These are phyloP conservation scores for Gerosis bhagava DNA, from an alignment of 2,888 invertebrate genomes.

Conservation along the genomic window DNA sequence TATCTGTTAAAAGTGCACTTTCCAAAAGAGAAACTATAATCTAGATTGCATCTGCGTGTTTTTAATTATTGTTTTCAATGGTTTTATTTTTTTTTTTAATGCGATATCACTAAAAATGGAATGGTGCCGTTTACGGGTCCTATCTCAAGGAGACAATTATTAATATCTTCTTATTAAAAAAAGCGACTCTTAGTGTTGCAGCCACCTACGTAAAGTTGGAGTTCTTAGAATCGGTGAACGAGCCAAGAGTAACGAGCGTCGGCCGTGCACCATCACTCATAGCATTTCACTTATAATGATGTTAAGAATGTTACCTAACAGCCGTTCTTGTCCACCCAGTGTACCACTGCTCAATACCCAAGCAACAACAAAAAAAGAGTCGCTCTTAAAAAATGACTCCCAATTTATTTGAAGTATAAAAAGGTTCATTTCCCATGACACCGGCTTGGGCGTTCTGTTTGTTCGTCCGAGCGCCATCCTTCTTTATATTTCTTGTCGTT, in stretches of 20 bases:
- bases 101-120: constrained; percentile 18
- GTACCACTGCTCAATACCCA: constrained; percentile 65
- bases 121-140: constrained; percentile 6
- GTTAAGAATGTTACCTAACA: constrained; percentile 79
- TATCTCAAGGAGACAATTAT: constrained; percentile 16
- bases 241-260: constrained; percentile 43
- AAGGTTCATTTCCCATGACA: constrained; percentile 75
- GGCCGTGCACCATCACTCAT: constrained; percentile 64
- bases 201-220: constrained; percentile 38
- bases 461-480: constrained; percentile 60
- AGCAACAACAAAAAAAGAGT: constrained; percentile 59
- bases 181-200: constrained; percentile 13
- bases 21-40: constrained; percentile 1
- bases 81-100: constrained; percentile 1
- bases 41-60: constrained; percentile 5
- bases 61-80: constrained; percentile 7
- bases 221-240: constrained; percentile 43
- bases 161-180: constrained; percentile 24
- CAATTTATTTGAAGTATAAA: constrained; percentile 79
- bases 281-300: constrained; percentile 79
- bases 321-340: constrained; percentile 77
- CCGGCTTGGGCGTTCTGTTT: constrained; percentile 64
- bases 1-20: constrained; percentile 14
- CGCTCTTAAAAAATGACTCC: constrained; percentile 72
- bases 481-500: constrained; percentile 68